Percentiles rank a stretch among this genome's conserved stretches.
These are phyloP conservation scores for Taxidea taxus DNA, from an alignment of 2,113 vertebrate species.

Conservation along the genomic window DNA sequence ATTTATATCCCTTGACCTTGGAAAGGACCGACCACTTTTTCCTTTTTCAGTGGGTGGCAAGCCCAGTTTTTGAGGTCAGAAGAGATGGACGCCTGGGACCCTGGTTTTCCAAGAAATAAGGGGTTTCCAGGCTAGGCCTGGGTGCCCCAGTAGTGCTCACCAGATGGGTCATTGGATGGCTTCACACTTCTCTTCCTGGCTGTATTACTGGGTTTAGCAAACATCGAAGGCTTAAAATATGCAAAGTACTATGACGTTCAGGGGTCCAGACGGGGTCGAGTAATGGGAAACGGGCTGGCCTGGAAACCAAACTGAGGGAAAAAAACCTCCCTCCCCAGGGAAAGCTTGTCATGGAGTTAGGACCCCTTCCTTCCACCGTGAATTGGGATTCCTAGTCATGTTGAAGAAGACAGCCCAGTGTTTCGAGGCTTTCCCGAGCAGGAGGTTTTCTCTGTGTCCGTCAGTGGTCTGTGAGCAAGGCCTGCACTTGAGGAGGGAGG, in stretches of 20 bases:
- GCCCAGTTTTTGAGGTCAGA: neutral
- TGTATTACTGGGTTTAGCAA: neutral
- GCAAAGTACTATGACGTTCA: neutral
- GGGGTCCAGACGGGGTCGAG: neutral
- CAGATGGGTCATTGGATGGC: neutral
- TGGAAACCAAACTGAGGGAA: neutral
- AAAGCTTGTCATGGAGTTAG: neutral
- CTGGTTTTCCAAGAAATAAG: neutral
- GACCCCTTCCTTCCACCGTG: neutral
- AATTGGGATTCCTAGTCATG: neutral
- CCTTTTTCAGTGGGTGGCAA: neutral
- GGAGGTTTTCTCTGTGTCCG: neutral
- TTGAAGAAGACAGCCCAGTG: rapidly evolving
- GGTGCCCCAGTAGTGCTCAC: too few relatives aligned
- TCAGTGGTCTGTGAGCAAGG: neutral
- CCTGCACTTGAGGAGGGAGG: neutral
- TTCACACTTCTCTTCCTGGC: neutral
- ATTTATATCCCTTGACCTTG: neutral
- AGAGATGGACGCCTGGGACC: neutral
- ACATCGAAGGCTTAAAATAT: slow-evolving; percentile 4
- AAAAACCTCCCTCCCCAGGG: neutral
- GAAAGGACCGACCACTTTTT: neutral
- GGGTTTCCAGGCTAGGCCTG: neutral
- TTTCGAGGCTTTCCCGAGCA: neutral
- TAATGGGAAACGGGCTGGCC: neutral